Conservation (phyloP, 2,113 vertebrate genomes). For the Leucosticte australis region DNA sequence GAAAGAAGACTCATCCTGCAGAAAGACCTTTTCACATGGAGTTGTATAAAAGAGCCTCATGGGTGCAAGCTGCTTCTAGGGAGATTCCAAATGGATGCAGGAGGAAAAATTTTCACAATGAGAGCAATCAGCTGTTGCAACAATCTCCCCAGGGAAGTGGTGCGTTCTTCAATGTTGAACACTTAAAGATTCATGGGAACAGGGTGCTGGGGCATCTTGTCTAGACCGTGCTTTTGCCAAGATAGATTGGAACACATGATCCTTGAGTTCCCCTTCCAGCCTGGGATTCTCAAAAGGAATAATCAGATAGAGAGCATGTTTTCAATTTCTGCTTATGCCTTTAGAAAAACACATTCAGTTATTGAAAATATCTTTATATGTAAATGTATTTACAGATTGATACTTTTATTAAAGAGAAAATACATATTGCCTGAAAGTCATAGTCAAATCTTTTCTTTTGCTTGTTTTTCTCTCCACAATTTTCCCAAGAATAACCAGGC, state of each 20-base stretch:
- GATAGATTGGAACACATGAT: background rate
- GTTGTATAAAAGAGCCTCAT: background rate
- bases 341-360: background rate
- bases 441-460: background rate
- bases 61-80: background rate
- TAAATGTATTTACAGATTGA: background rate
- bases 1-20: accelerated
- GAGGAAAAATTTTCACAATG: background rate
- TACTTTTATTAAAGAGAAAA: background rate
- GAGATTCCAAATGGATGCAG: background rate
- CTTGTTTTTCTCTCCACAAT: background rate
- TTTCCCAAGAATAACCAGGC: background rate
- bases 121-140: background rate
- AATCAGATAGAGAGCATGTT: background rate
- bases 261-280: background rate
- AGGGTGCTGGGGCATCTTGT: background rate
- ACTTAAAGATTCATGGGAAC: background rate
- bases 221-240: accelerated
- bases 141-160: background rate
- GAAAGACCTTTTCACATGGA: background rate
- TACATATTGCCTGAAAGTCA: background rate
- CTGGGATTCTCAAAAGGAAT: background rate
- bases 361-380: background rate
- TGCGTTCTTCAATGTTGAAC: accelerated
- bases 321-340: background rate